A percentile compares a stretch with the other conserved stretches of the same genome.
Evolutionary conservation across 2,113 vertebrate genomes (phyloP).

Genomic region (Microtus ochrogaster): DNA sequence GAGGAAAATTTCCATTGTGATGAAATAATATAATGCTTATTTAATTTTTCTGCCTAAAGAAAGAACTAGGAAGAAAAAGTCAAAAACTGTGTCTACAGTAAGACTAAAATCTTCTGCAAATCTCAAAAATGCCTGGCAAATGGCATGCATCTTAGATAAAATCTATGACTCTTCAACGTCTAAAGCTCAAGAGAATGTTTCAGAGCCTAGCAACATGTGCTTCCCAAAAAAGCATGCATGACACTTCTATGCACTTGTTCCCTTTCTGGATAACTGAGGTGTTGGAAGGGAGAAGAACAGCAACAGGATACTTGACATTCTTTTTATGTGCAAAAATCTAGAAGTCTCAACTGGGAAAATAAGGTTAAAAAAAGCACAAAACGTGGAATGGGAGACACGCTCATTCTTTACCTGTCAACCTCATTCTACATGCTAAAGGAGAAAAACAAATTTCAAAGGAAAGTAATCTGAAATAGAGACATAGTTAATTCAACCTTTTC

Average conservation of each 20-base stretch:
- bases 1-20: background rate
- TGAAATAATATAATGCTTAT: background rate
- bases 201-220: background rate
- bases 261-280: background rate
- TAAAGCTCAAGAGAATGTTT: background rate
- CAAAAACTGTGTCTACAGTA: background rate
- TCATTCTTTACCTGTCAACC: background rate
- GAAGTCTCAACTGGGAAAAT: background rate
- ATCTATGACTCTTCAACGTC: background rate
- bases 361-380: background rate
- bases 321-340: background rate
- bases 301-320: background rate
- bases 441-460: background rate
- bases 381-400: background rate
- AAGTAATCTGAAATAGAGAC: background rate
- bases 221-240: background rate
- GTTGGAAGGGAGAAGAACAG: background rate
- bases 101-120: background rate
- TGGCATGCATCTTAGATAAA: background rate
- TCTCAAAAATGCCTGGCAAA: background rate
- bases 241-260: background rate
- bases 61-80: conserved; percentile 6
- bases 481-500: background rate
- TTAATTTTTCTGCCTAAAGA: background rate
- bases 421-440: background rate